A percentile compares a stretch with the other conserved stretches of the same genome.
phyloP scores from a whole-genome alignment of 1,140 invertebrate genomes.

The Phthorimaea operculella region DNA sequence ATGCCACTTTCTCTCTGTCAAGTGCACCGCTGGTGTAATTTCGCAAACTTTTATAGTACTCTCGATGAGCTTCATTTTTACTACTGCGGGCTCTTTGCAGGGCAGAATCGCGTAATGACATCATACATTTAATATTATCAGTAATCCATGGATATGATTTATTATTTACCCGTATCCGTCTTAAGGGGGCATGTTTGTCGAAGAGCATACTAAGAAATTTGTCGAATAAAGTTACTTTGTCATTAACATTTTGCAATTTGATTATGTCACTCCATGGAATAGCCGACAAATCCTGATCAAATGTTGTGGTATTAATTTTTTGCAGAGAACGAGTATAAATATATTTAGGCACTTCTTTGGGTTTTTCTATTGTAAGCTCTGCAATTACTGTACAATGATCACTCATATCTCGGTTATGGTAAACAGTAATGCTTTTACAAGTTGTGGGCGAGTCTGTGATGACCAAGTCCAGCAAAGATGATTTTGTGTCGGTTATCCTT shows the following conservation, averaged over 20 bases:
- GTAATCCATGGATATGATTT: conserved; percentile 12
- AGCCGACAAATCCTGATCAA: not conserved
- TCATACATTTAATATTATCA: conserved; percentile 8
- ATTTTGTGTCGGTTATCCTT: conserved; percentile 14
- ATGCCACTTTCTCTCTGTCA: conserved; percentile 1
- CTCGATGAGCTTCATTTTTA: not conserved
- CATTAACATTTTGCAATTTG: not conserved
- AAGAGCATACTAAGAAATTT: conserved; percentile 5
- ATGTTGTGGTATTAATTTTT: not conserved
- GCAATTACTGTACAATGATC: conserved; percentile 19
- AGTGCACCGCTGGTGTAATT: not conserved
- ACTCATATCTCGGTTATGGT: conserved; percentile 21
- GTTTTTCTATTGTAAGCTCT: conserved; percentile 18
- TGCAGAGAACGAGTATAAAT: not conserved
- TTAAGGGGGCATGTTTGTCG: conserved; percentile 12
- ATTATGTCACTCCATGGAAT: not conserved
- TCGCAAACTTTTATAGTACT: conserved; percentile 2
- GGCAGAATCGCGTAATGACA: not conserved
- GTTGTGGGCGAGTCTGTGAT: conserved; percentile 11
- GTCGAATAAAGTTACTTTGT: not conserved
- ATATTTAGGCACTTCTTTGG: conserved; percentile 1
- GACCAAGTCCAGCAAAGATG: conserved; percentile 18
- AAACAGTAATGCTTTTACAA: conserved; percentile 17
- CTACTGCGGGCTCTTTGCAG: not conserved
- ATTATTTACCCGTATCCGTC: not conserved